Evolutionary conservation across 2,888 invertebrate species (phyloP), one percentile per base, ranked within the genome.

Genomic region (Sminthurinus aureus): DNA sequence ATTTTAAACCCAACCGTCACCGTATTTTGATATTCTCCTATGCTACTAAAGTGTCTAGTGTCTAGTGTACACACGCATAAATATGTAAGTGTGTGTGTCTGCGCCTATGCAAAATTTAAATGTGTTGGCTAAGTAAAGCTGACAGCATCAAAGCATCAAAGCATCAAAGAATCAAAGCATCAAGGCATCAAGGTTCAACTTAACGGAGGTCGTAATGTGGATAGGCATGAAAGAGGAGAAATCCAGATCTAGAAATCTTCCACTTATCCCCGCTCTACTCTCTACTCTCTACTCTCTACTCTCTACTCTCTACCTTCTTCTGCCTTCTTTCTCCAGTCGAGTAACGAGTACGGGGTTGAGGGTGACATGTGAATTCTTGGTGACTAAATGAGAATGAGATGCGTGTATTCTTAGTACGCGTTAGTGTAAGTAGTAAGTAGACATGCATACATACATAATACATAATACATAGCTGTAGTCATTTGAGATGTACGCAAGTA

Each of bases 61-160:
- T 38, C 1, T 38, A 38, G 1, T 38, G 38, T 38, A 38, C 38
- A 38, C 6, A 6, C 6, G 38, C 38, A 6, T 38, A 6, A 58
- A 9, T 18, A 58, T 58, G 18, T 38, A 6, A 4, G 38, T 15
- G 18, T 18, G 18, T 15, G 18, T 15, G 15, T 58, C 15, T 58
- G 58, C 0, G 18, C 18, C 80, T 51, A 71, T 80, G 73, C 80
- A 71, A 69, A 80, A 71, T 80, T 71, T 52, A 71, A 71, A 71
- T 71, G 71, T 58, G 71, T 80, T 69, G 15, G 52, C 50, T 52
- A 71, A 71, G 80, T 76, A 51, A 71, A 22, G n/a, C 20, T 80
- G 80, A 80, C 80, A 80, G 80, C 38, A 38, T 38, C 38, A 38
- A 6, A 38, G n/a, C n/a, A n/a, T n/a, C n/a, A n/a, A n/a, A n/a